phyloP scores from a whole-genome alignment of 2,888 invertebrate species.

The Diaphora mendica region DNA sequence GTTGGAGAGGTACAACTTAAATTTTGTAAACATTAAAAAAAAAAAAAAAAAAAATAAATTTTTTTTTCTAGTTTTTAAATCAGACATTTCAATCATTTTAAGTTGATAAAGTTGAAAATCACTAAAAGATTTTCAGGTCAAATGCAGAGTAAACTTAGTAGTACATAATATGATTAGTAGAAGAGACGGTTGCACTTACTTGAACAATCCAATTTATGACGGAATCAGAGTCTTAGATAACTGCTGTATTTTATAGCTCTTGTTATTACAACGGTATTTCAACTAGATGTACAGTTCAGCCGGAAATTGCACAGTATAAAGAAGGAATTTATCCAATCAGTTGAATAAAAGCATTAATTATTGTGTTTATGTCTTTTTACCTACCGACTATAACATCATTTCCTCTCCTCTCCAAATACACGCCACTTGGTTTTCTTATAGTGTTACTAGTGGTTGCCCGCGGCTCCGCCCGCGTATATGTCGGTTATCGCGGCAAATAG shows the following conservation, averaged over 20 bases:
- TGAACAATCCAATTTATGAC: neutral
- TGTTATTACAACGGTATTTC: slow-evolving; percentile 12
- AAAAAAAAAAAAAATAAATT: no score
- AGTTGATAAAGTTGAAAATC: no score
- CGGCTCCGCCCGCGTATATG: no score
- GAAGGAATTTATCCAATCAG: slow-evolving; percentile 2
- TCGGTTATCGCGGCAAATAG: no score
- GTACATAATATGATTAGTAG: neutral
- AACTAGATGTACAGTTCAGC: slow-evolving; percentile 1
- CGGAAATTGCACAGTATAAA: slow-evolving; percentile 12
- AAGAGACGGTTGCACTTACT: neutral
- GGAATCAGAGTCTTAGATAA: slow-evolving; percentile 1
- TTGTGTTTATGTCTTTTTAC: neutral
- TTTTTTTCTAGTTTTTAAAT: no score
- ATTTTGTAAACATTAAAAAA: no score
- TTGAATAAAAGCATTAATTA: neutral
- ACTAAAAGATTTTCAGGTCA: no score
- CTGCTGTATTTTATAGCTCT: neutral
- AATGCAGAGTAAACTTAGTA: neutral
- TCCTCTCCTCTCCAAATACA: no score
- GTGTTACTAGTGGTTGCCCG: no score
- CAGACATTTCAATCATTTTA: no score
- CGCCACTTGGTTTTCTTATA: no score
- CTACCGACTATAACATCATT: neutral
- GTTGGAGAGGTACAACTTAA: no score